Evolutionary conservation across 2,113 vertebrate species (phyloP), one percentile per base, ranked within the genome.

Genomic region (Rhynchomys soricoides): DNA sequence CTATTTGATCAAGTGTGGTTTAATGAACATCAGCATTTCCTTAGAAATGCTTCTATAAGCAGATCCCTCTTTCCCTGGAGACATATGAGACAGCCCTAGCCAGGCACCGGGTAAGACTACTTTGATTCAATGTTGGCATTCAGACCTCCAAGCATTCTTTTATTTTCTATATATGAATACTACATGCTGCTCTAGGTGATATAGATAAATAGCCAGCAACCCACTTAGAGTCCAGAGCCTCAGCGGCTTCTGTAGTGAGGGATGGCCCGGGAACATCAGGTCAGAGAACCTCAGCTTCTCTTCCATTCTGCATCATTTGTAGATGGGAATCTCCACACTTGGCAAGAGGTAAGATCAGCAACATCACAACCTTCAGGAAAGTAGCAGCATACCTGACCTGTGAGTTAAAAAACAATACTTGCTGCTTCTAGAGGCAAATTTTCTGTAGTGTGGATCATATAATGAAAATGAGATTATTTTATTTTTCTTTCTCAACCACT

Each of bases 401-500:
- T 43, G 62, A 7, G 17, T 91, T 79, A 40, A 40, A 88, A 2
- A 85, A 96, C 19, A 1, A 85, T 82, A 73, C 21, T 55, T 78
- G 55, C 71, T 74, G 52, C 22, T 22, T 62, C 29, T 57, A 83
- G 86, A 3, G 78, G 59, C 29, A 91, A 78, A 52, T 59, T 89
- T 57, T 48, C 82, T 94, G 2, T 70, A 34, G 22, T 68, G 3
- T 31, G 40, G 29, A 31, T 71, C 24, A 45, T 73, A 89, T 52
- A 93, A 40, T 71, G 1, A 82, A 77, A 95, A 66, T 64, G 48
- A 74, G 31, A 50, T 22, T 77, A 3, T 48, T 64, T 45, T 94
- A 21, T n/a, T 79, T 96, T 64, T 70, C 55, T 22, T 95, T 82
- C 77, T 93, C 21, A 95, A 91, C 66, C 75, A 4, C 11, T 15